Base-by-base conservation (phyloP, 2,113 vertebrate genomes). In the Sminthopsis crassicaudata region DNA sequence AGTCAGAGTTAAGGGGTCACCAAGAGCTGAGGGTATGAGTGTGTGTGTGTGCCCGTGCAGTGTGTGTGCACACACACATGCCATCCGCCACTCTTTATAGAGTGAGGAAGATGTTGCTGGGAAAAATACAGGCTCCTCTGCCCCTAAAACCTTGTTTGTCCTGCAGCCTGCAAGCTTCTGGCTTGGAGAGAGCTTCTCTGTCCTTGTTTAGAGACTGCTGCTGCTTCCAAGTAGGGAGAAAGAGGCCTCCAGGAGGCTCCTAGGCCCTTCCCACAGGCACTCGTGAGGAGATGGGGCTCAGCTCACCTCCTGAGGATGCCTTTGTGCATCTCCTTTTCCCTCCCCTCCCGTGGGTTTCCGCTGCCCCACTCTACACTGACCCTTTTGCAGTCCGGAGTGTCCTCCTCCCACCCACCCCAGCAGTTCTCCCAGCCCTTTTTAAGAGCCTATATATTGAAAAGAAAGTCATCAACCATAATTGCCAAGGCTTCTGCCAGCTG, bases 11-110 rank as follows among this genome's bases (percentile, higher is more conserved):
- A 88, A 96, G 97, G 92, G 94, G 84, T 95, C 96, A 93, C 94
- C 91, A 30, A 60, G 55, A 19, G 89, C 52, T 23, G 51, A 96
- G 90, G 92, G 97, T 96, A 51, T 96, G 92, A 92, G 97, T 97
- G 89, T 23, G 94, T 25, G 19, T 14, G 27, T 67, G 30, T 67
- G 30, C 42, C 14, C 42, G 19, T 42, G 67, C 23, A 8, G 3
- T n/a, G 14, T 76, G 4, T 16, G 12, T 16, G 23, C 23, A 25
- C 54, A 23, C 54, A 25, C 54, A 26, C 25, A 12, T 57, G 54
- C 26, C 5, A 48, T 8, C 22, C 42, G 1, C 26, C 6, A 0
- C 26, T 67, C 36, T 48, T 36, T 2, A 9, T 14, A 46, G 50
- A 54, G 67, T 67, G 55, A 60, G 92, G 30, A 46, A 92, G 95